phyloP scores from a whole-genome alignment of 2,113 vertebrate species.

The Thymallus thymallus region DNA sequence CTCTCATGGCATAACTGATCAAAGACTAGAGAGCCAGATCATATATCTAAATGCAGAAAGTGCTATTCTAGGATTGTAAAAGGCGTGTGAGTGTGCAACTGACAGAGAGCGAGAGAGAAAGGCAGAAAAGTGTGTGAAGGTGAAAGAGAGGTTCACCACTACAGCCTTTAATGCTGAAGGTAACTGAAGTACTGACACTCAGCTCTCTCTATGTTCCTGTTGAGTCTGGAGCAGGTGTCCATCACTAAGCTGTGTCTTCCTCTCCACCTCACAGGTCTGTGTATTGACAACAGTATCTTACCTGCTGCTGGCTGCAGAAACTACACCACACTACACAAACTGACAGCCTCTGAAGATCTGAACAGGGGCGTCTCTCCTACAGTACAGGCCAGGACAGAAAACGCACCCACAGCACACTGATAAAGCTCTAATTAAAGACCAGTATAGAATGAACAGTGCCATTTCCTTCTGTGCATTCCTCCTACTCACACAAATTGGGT shows the following conservation, averaged over 20 bases:
- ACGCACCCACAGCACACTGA: not conserved
- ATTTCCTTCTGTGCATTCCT: not conserved
- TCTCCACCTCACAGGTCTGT: too few relatives aligned
- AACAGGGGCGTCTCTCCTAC: not conserved
- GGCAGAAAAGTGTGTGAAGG: not conserved
- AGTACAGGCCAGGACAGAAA: not conserved
- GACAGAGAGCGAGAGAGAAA: not conserved
- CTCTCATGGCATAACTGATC: conserved; percentile 1
- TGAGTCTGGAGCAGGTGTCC: too few relatives aligned
- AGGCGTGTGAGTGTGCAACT: not conserved
- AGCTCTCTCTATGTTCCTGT: too few relatives aligned
- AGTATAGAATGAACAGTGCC: not conserved
- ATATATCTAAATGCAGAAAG: not conserved
- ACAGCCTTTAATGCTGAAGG: too few relatives aligned
- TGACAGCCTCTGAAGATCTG: not conserved
- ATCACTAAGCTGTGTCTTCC: too few relatives aligned
- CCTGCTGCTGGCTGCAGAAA: not conserved
- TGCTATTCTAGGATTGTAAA: not conserved
- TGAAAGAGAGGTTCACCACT: not conserved
- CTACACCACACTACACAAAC: not conserved
- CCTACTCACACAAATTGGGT: not conserved
- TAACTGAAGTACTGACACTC: too few relatives aligned
- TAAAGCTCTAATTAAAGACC: not conserved
- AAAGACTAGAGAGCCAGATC: not conserved
- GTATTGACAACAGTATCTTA: too few relatives aligned